phyloP scores from a whole-genome alignment of 2,113 vertebrate genomes.

The Varanus komodoensis region DNA sequence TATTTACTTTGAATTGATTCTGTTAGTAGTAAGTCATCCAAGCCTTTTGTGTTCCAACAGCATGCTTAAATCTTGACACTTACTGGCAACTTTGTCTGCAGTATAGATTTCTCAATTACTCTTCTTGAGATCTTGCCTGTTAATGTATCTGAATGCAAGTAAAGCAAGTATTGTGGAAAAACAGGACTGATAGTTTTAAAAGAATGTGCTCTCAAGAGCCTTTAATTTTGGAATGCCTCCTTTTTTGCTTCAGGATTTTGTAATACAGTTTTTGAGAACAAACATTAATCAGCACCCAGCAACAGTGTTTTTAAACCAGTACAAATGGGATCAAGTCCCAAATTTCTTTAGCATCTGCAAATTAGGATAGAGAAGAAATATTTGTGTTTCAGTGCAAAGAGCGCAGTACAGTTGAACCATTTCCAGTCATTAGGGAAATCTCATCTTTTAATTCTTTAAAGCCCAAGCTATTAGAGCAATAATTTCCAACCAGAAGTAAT shows the following conservation, averaged over 20 bases:
- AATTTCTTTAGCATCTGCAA: neutral
- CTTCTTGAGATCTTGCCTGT: neutral
- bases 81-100: neutral
- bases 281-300: neutral
- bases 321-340: neutral
- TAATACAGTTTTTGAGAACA: neutral
- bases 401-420: neutral
- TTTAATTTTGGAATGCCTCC: neutral
- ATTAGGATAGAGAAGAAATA: neutral
- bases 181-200: neutral
- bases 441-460: slow-evolving; percentile 1
- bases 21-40: neutral
- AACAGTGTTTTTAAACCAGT: neutral
- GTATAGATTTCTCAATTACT: neutral
- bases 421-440: neutral
- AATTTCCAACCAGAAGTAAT: neutral
- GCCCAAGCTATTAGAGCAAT: neutral
- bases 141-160: neutral
- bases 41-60: too few relatives aligned
- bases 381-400: neutral
- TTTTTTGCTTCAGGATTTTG: neutral
- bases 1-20: neutral
- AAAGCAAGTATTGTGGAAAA: neutral
- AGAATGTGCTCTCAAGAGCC: neutral
- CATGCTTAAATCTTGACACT: neutral